Evolutionary conservation across 92 coral and sea anemone species (phyloP).

Genomic region (Umimayanthus kanabou): DNA sequence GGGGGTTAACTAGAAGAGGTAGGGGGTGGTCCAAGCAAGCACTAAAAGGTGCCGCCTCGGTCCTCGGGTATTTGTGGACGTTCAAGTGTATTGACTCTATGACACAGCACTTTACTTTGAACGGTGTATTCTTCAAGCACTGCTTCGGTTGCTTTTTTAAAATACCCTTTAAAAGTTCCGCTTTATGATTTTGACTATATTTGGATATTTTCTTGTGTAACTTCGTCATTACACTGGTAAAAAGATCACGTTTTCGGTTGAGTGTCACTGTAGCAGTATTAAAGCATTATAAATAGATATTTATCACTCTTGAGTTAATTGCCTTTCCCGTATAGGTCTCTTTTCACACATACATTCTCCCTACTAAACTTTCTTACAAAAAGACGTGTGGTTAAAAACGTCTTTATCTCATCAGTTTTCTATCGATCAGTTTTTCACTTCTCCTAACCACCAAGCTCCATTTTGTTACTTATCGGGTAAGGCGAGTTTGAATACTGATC

Average conservation of each 20-base stretch:
- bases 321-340: background rate
- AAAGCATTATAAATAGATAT: background rate
- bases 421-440: background rate
- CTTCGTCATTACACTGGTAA: background rate
- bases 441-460: background rate
- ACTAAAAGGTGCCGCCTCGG: no score
- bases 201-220: background rate
- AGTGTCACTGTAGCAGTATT: background rate
- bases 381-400: background rate
- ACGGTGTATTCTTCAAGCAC: background rate
- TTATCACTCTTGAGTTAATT: background rate
- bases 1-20: no score
- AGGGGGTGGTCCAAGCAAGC: no score
- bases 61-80: background rate
- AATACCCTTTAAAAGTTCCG: background rate
- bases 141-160: background rate
- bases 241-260: background rate
- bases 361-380: no score
- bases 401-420: background rate
- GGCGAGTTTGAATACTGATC: background rate
- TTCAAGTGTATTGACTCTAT: no score
- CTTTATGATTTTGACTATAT: background rate
- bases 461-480: background rate
- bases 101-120: no score
- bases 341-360: no score